Base-by-base conservation (phyloP, 2,113 vertebrate genomes). In the Osmerus mordax region DNA sequence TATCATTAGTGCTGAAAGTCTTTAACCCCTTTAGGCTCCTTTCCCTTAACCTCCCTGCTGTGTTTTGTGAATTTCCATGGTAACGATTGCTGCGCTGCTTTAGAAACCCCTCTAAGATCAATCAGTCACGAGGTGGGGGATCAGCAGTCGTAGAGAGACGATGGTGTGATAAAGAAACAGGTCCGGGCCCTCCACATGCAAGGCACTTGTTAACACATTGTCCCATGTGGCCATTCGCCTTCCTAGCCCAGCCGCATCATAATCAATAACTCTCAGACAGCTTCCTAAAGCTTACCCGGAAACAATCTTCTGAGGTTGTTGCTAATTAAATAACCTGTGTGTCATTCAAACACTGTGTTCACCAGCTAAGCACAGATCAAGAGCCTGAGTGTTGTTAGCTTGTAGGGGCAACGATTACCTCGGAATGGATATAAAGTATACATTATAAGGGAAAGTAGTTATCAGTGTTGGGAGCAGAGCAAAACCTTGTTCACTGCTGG, bases 1-100 rank as follows among this genome's bases (percentile, higher is more conserved):
- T 62, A 69, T 78, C 55, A 47, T 83, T 81, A 78, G 75, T 54
- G 25, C 55, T 76, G 67, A 36, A 64, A 68, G 83, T 73, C 75
- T 82, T 76, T 56, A 81, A 77, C 71, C 73, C 83, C 70, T 76
- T 59, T 53, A 79, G 78, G 70, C 41, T 7, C 41, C 41, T 77
- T 21, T 63, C 75, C 51, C 23, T 51, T 59, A 77, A 78, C 15
- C 63, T 28, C 13, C 61, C 19, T 68, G 75, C 64, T 78, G 79
- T 77, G 79, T 77, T 69, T 53, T 55, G 58, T 47, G 64, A 71
- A 56, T 73, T 67, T 81, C 23, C 29, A 75, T 32, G 63, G 70
- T 72, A 66, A 70, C 78, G 60, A 68, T 65, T 78, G 52, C 54
- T 52, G 3, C 0, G 25, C 65, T 15, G 2, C 63, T 47, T 78